Evolutionary conservation across 1,140 invertebrate genomes (phyloP), one percentile per base, ranked within the genome.

Genomic region (Macrostomum lignano): DNA sequence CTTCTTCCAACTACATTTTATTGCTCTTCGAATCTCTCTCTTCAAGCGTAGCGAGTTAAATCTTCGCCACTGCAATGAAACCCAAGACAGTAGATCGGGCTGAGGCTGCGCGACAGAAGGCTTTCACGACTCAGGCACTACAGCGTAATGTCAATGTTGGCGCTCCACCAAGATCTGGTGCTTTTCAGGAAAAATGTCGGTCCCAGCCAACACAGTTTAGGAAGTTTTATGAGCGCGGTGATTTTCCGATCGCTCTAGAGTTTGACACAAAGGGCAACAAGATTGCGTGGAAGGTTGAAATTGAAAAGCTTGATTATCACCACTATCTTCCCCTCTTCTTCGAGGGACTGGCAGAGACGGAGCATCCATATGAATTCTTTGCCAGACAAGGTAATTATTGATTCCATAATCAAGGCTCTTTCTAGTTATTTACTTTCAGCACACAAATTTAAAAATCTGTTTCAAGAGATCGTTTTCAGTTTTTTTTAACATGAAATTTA

Each of bases 291-390:
- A 79, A 77, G 64, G 74, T 75, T 37, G 67, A 72, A 32, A 69
- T 82, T 37, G 70, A 74, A 35, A 74, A 75, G 45, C 51, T 88
- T 33, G 78, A 91, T 52, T 88, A 77, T 51, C 72, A 76, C 47
- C 72, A 84, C 49, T 88, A 82, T 49, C 59, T 91, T 9, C 81
- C 81, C 1, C 65, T 88, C 48, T 86, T 91, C 53, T 86, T 84
- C 47, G 78, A 86, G 48, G 81, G 81, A 1, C 59, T 88, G 5
- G 67, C 71, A 20, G 81, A 91, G 60, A 72, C 66, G 1, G 65
- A 67, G 25, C 72, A 77, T 48, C 81, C 81, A 0, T 84, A 73
- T 45, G 75, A 70, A 47, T 76, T 78, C 44, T 72, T 86, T 44
- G 73, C 77, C 2, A 65, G 73, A 38, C 71, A 74, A 50, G 78